Base-by-base conservation (phyloP, 2,888 invertebrate species). In the Hipparchia semele region DNA sequence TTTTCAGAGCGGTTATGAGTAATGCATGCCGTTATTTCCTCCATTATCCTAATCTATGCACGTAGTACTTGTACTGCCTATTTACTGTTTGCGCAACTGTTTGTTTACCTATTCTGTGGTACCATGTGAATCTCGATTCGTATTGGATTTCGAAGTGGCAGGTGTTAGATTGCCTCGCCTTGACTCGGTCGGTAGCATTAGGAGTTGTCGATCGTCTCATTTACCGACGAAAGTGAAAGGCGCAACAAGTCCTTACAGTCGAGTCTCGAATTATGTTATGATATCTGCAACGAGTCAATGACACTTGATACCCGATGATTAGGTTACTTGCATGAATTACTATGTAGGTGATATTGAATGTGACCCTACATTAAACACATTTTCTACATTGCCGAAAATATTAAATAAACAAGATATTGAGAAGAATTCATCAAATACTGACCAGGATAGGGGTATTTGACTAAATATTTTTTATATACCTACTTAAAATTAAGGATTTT, bases 41-140 rank as follows among this genome's bases (percentile, higher is more conserved):
- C 84, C 80, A 90, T 90, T 87, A 86, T 86, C 78, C 73, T 77
- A 80, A 84, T 81, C 82, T 84, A 85, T 88, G 86, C 85, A 84
- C 86, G 82, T 84, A 84, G 83, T 80, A 82, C 39, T 39, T 39
- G 39, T 1, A 39, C 39, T 39, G 5, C 39, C 39, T 39, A 39
- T 5, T 39, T 4, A 39, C 84, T 80, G 83, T 84, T 82, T 77
- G 84, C 86, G 87, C 88, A 90, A 91, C 88, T 88, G 87, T 86
- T 85, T 83, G 81, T 86, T 88, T 87, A 85, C 87, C 82, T 86
- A 83, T 84, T 81, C 79, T 82, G 84, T 85, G 82, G 84, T 86
- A 85, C 82, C 53, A 80, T 82, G 82, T 78, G 75, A 80, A 79
- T 84, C 80, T 83, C 85, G 84, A 85, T 84, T 82, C 81, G 82